phyloP scores from a whole-genome alignment of 1,140 invertebrate species.

The Tetranychus urticae region DNA sequence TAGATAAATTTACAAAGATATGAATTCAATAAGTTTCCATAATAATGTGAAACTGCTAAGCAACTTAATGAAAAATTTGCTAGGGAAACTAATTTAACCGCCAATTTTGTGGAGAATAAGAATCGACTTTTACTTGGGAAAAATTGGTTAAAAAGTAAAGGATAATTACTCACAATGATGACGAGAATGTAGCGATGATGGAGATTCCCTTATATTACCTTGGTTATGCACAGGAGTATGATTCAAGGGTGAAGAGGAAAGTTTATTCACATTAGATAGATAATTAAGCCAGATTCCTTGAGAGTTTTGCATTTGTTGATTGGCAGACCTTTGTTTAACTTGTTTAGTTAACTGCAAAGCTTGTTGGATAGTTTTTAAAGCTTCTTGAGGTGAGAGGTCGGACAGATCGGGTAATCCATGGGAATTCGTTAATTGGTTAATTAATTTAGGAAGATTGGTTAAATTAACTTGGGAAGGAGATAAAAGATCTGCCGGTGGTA shows the following conservation, averaged over 20 bases:
- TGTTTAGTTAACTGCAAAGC: slow-evolving; percentile 24
- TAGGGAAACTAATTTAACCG: no score
- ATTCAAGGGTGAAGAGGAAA: neutral
- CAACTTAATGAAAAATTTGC: no score
- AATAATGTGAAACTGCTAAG: no score
- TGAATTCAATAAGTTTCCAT: no score
- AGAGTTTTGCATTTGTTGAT: neutral
- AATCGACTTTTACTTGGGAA: no score
- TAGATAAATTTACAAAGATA: no score
- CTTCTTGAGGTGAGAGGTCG: slow-evolving; percentile 28
- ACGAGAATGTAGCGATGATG: neutral
- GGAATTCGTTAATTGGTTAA: slow-evolving; percentile 28
- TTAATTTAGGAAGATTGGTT: slow-evolving; percentile 25
- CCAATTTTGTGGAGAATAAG: no score
- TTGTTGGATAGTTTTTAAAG: slow-evolving; percentile 34
- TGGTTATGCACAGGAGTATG: neutral
- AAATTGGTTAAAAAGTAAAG: no score
- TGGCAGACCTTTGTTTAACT: slow-evolving; percentile 8
- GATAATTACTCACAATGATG: neutral
- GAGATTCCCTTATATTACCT: neutral
- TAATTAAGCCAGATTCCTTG: neutral
- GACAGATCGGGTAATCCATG: slow-evolving; percentile 17
- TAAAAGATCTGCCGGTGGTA: neutral
- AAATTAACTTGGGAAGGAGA: slow-evolving; percentile 21
- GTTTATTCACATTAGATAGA: neutral